Percentiles rank a stretch among this genome's conserved stretches.
Conservation (phyloP, 2,113 vertebrate genomes). For the Brachionichthys hirsutus region DNA sequence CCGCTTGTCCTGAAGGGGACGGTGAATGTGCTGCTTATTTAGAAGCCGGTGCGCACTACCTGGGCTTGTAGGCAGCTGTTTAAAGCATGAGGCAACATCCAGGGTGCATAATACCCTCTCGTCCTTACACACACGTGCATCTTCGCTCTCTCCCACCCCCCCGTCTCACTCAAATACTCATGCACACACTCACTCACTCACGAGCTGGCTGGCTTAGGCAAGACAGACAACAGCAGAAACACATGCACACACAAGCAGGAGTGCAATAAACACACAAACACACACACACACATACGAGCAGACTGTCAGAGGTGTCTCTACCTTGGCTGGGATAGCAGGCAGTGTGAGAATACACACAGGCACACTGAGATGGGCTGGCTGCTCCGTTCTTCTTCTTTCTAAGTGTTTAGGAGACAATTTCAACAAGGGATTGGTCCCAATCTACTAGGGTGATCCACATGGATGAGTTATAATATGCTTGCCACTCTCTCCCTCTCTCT, state of each 20-base stretch:
- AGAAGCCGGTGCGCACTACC: conserved; percentile 79
- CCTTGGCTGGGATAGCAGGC: conserved; percentile 76
- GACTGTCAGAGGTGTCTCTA: conserved; percentile 77
- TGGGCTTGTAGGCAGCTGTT: conserved; percentile 80
- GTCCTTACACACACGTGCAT: conserved; percentile 49
- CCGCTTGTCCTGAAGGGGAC: conserved; percentile 81
- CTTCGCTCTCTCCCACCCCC: conserved; percentile 28
- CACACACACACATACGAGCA: conserved; percentile 54
- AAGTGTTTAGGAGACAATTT: conserved; percentile 82
- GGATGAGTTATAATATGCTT: conserved; percentile 83
- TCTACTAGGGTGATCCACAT: conserved; percentile 79
- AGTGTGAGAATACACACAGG: conserved; percentile 69
- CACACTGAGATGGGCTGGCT: conserved; percentile 71
- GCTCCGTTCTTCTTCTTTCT: conserved; percentile 75
- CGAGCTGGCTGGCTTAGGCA: conserved; percentile 55
- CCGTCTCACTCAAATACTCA: conserved; percentile 51
- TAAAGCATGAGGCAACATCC: conserved; percentile 82
- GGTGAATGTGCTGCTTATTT: conserved; percentile 81
- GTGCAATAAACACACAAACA: conserved; percentile 23
- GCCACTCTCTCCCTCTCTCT: conserved; percentile 76
- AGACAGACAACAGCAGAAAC: conserved; percentile 54
- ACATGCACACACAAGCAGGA: conserved; percentile 12
- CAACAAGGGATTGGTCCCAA: conserved; percentile 79
- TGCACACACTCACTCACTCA: conserved; percentile 57
- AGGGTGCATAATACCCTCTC: conserved; percentile 80